These are phyloP conservation scores for Spinus olivaceus DNA, from an alignment of 2,797 vertebrate genomes.

Conservation along the genomic window DNA sequence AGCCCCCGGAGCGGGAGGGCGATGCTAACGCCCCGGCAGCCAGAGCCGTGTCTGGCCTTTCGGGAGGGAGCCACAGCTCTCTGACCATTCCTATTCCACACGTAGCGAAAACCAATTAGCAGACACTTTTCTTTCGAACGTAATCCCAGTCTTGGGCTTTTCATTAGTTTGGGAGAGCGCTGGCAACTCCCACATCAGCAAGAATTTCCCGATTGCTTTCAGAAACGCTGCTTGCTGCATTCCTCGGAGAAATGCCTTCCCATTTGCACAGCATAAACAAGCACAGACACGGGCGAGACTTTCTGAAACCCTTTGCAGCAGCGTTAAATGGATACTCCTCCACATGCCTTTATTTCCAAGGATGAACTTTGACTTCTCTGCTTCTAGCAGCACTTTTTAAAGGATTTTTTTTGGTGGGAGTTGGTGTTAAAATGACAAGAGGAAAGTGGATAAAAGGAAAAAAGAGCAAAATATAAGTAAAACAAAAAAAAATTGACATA, in stretches of 20 bases:
- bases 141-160: not conserved
- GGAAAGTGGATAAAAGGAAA: not conserved
- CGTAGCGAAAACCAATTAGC: not conserved
- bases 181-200: slow-evolving; percentile 44
- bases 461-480: not conserved
- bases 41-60: not conserved
- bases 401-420: fast-evolving
- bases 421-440: not conserved
- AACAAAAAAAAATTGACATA: not conserved
- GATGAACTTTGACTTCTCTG: not conserved
- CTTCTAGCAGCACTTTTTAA: not conserved
- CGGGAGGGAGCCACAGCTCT: not conserved
- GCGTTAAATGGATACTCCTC: slow-evolving; percentile 1
- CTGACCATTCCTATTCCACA: not conserved
- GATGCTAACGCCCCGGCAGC: fast-evolving
- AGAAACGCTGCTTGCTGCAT: not conserved
- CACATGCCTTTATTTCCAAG: not conserved
- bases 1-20: not conserved
- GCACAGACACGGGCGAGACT: not conserved
- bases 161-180: not conserved
- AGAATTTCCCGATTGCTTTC: slow-evolving; percentile 52
- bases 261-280: slow-evolving; percentile 6
- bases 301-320: not conserved
- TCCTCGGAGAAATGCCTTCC: slow-evolving; percentile 18
- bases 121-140: not conserved